Conservation (phyloP, 2,888 invertebrate genomes). For the Pyrocoelia pectoralis region DNA sequence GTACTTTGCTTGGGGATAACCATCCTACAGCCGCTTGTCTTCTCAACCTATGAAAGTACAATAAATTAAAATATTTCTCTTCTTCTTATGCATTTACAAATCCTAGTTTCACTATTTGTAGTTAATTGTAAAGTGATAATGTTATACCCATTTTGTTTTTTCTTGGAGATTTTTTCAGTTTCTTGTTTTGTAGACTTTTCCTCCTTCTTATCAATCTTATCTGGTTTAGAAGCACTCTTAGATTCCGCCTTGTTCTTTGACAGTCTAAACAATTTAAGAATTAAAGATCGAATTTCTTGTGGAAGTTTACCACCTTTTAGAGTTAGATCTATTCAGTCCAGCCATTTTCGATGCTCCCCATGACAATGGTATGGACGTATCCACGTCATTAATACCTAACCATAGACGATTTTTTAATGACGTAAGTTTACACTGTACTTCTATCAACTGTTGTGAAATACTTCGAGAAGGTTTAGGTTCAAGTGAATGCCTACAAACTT, state of each 20-base stretch:
- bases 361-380: slow-evolving; percentile 64
- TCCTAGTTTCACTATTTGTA: slow-evolving; percentile 15
- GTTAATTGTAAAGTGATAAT: slow-evolving; percentile 47
- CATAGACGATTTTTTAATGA: slow-evolving; percentile 77
- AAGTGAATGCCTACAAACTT: slow-evolving; percentile 12
- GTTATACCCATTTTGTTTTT: slow-evolving; percentile 51
- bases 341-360: slow-evolving; percentile 63
- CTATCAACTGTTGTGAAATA: slow-evolving; percentile 61
- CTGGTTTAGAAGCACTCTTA: slow-evolving; percentile 41
- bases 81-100: neutral
- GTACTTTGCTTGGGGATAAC: slow-evolving; percentile 39
- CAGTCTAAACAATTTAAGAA: neutral
- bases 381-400: slow-evolving; percentile 67
- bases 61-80: neutral
- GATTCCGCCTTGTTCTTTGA: neutral
- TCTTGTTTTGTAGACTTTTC: slow-evolving; percentile 42
- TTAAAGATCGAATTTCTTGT: neutral
- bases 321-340: slow-evolving; percentile 15
- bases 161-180: slow-evolving; percentile 34
- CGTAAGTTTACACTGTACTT: slow-evolving; percentile 73
- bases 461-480: slow-evolving; percentile 18
- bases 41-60: slow-evolving; percentile 29
- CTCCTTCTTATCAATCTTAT: slow-evolving; percentile 43
- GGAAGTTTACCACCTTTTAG: neutral
- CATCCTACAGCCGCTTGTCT: slow-evolving; percentile 40